These are phyloP conservation scores for Volucella zonaria DNA, from an alignment of 2,888 invertebrate genomes.

Conservation along the genomic window DNA sequence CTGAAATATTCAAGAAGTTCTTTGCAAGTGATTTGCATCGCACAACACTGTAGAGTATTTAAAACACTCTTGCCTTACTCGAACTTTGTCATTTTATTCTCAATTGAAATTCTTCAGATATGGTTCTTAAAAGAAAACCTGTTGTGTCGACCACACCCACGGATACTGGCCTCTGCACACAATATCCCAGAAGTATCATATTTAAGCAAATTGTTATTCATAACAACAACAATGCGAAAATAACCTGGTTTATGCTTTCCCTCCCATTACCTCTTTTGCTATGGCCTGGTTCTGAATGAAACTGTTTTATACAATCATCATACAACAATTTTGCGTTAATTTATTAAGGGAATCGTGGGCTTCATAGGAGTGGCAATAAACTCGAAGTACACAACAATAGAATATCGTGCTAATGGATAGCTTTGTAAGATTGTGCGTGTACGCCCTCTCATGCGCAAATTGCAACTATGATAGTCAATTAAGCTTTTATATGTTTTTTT, in stretches of 20 bases:
- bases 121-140: no score
- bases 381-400: not conserved
- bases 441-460: slow-evolving; percentile 5
- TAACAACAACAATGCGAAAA: no score
- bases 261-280: not conserved
- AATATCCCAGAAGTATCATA: no score
- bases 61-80: no score
- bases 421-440: not conserved
- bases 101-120: no score
- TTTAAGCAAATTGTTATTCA: no score
- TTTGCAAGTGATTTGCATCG: no score
- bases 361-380: slow-evolving; percentile 25
- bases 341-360: not conserved
- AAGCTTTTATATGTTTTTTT: not conserved
- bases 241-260: not conserved
- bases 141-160: no score
- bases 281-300: not conserved
- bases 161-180: no score
- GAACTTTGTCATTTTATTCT: no score
- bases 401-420: slow-evolving; percentile 5
- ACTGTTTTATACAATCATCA: not conserved
- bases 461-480: not conserved
- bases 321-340: slow-evolving; percentile 16
- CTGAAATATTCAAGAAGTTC: no score
- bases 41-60: no score